phyloP scores from a whole-genome alignment of 2,888 invertebrate species.

The Eupithecia subfuscata region DNA sequence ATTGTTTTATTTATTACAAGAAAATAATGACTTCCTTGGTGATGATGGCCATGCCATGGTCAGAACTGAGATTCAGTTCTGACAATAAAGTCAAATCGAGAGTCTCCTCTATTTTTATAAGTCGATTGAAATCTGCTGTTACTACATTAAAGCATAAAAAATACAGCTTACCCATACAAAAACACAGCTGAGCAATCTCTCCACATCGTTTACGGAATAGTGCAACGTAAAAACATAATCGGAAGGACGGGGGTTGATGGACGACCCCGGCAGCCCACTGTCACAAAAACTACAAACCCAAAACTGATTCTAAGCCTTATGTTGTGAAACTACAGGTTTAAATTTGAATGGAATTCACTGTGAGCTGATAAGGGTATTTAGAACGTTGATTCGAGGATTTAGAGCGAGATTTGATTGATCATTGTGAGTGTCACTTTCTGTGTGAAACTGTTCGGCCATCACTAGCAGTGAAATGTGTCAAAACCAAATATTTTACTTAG shows the following conservation, averaged over 20 bases:
- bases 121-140: too few relatives aligned
- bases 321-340: background rate
- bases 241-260: slow-evolving; percentile 28
- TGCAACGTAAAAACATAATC: slow-evolving; percentile 27
- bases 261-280: slow-evolving; percentile 19
- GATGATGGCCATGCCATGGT: too few relatives aligned
- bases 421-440: background rate
- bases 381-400: background rate
- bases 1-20: background rate
- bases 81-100: background rate
- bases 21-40: background rate
- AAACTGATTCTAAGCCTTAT: slow-evolving; percentile 18
- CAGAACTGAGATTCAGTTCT: too few relatives aligned
- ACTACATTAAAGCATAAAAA: background rate
- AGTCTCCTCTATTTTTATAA: background rate
- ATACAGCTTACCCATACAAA: background rate
- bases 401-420: background rate
- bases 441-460: background rate
- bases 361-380: slow-evolving; percentile 3
- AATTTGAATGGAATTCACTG: background rate
- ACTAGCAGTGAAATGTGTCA: background rate
- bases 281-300: slow-evolving; percentile 14
- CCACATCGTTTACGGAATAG: slow-evolving; percentile 21
- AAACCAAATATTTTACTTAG: background rate
- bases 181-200: slow-evolving; percentile 6